Base-by-base conservation (phyloP, 2,797 vertebrate species). In the Cuniculus paca region DNA sequence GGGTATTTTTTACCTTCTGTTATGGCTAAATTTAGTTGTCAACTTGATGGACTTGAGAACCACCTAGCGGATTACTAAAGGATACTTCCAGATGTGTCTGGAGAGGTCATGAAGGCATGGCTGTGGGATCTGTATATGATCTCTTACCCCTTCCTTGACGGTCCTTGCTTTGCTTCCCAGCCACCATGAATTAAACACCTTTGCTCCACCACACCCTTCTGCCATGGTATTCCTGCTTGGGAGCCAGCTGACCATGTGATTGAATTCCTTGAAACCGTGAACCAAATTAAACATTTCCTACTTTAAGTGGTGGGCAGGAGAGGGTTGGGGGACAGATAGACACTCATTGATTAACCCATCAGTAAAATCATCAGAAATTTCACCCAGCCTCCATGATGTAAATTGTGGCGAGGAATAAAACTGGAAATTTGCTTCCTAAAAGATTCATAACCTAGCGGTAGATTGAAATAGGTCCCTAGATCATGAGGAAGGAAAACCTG, bases 371-470 rank as follows among this genome's bases (percentile, higher is more conserved):
- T n/a, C 36, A 45, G 26, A 45, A 74, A 48, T 31, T 6, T 31
- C 9, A 61, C 52, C 36, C 16, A 60, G 20, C 20, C 34, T 48
- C 0, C 6, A 0, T 54, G 2, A n/a, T 20, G 6, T 19, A 14
- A 34, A 17, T 42, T 4, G 10, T 1, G 4, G 12, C 24, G 9
- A 79, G n/a, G 9, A 17, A 28, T 16, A 42, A 45, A n/a, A 24
- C 2, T 34, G 65, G 19, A 56, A 50, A 24, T 2, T 11, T 20
- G 20, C 34, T 84, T 54, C 74, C 65, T 28, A 3, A 31, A n/a
- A 48, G 54, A 10, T 3, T 77, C 34, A 10, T n/a, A 45, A 7
- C 1, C 24, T 1, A 14, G 60, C 28, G 10, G 31, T 63, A 11
- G 28, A 36, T 2, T 39, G 12, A 42, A 54, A 0, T 24, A 19